Conservation (phyloP, 2,888 invertebrate species). For the Watsonalla binaria region DNA sequence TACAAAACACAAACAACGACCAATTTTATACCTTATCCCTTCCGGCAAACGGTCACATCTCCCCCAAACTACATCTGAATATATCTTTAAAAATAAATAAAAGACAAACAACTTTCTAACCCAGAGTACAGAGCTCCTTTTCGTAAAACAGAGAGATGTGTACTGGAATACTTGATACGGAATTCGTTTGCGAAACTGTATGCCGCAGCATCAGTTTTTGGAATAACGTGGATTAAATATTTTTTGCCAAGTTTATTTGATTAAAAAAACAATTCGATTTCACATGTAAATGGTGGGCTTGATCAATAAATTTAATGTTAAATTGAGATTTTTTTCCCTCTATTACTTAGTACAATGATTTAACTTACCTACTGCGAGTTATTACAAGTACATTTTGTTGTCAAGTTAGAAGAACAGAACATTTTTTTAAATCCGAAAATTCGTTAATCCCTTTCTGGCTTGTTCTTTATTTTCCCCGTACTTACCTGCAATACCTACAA, state of each 20-base stretch:
- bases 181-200: conserved; percentile 65
- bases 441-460: too few relatives aligned
- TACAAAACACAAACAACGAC: conserved; percentile 31
- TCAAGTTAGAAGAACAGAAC: too few relatives aligned
- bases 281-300: conserved; percentile 35
- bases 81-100: conserved; percentile 42
- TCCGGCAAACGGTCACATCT: conserved; percentile 18
- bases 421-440: too few relatives aligned
- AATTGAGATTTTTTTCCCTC: too few relatives aligned
- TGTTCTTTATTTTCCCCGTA: too few relatives aligned
- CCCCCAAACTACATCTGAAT: conserved; percentile 12
- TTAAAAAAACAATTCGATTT: conserved; percentile 50
- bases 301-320: conserved; percentile 35
- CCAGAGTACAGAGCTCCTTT: conserved; percentile 41
- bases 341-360: too few relatives aligned
- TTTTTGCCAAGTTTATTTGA: conserved; percentile 45
- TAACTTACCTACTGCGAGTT: too few relatives aligned
- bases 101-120: conserved; percentile 46
- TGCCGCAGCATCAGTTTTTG: conserved; percentile 59
- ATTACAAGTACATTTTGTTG: too few relatives aligned
- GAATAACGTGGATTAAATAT: conserved; percentile 65
- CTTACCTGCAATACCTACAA: too few relatives aligned
- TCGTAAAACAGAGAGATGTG: conserved; percentile 31
- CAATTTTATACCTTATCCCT: conserved; percentile 26
- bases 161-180: conserved; percentile 41